Evolutionary conservation across 2,888 invertebrate species (phyloP).

Genomic region (Sinhomidia bicolor): DNA sequence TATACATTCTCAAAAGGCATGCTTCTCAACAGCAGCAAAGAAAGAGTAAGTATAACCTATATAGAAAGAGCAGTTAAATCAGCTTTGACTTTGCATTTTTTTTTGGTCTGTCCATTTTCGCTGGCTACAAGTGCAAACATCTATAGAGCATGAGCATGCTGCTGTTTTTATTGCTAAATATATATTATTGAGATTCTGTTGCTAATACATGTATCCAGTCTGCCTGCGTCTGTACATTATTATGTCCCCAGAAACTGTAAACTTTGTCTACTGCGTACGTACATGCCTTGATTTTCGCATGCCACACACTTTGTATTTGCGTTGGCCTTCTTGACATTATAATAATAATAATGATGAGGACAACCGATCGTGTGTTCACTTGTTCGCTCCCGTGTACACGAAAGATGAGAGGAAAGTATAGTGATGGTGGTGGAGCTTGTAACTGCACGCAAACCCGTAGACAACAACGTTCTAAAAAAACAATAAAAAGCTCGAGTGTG

Average conservation of each 20-base stretch:
- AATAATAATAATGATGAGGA: conserved; percentile 14
- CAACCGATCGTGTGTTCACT: conserved; percentile 8
- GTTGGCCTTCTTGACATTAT: conserved; percentile 25
- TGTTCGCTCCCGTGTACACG: neutral
- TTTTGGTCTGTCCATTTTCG: conserved; percentile 15
- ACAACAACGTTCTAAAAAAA: neutral
- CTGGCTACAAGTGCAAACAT: neutral
- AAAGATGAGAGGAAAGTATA: neutral
- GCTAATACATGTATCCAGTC: neutral
- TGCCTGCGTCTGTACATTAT: neutral
- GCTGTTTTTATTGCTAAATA: conserved; percentile 50
- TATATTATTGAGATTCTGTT: conserved; percentile 41
- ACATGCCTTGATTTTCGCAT: neutral
- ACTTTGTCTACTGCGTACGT: neutral
- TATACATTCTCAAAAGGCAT: neutral
- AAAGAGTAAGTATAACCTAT: no score
- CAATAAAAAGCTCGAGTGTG: neutral
- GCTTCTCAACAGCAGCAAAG: neutral
- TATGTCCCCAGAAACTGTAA: neutral
- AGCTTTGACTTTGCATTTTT: neutral
- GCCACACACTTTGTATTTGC: neutral
- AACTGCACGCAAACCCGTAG: neutral
- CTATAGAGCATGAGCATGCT: neutral
- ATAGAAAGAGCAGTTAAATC: conserved; percentile 39
- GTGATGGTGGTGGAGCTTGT: neutral